Percentiles rank a stretch among this genome's conserved stretches.
Conservation (phyloP, 2,113 vertebrate species). For the Leptodactylus fuscus region DNA sequence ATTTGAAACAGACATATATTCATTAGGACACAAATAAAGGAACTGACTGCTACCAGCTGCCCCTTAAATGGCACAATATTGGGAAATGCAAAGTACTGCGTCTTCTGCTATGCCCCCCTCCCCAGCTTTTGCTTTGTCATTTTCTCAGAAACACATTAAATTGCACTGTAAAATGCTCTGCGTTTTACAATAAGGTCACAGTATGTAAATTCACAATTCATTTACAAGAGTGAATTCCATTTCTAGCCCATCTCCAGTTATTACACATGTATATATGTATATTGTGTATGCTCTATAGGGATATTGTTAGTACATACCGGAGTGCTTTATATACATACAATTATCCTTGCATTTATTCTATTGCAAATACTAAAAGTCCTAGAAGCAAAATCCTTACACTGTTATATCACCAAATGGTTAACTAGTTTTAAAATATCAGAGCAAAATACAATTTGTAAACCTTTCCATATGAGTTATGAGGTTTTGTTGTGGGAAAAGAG, state of each 20-base stretch:
- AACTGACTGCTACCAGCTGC: constrained; percentile 16
- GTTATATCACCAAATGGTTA: background rate
- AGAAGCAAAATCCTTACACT: background rate
- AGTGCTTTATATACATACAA: background rate
- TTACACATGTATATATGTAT: constrained; percentile 18
- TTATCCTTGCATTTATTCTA: background rate
- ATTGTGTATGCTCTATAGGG: background rate
- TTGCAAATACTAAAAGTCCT: background rate
- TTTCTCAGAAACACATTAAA: constrained; percentile 24
- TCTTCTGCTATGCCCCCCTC: background rate
- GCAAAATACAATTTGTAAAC: background rate
- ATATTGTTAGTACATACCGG: background rate
- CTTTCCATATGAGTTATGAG: background rate
- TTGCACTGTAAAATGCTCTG: background rate
- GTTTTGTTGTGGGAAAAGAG: background rate
- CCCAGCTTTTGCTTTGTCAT: constrained; percentile 26
- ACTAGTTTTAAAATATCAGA: background rate
- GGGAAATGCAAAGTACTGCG: constrained; percentile 3
- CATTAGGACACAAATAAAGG: constrained; percentile 18
- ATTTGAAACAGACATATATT: constrained; percentile 14
- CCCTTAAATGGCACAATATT: constrained; percentile 7
- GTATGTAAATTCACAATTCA: constrained; percentile 19
- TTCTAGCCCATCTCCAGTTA: background rate
- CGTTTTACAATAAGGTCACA: constrained; percentile 16
- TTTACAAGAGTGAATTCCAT: constrained; percentile 3